Percentiles rank a stretch among this genome's conserved stretches.
phyloP scores from a whole-genome alignment of 2,113 vertebrate species.

The Tragelaphus scriptus region DNA sequence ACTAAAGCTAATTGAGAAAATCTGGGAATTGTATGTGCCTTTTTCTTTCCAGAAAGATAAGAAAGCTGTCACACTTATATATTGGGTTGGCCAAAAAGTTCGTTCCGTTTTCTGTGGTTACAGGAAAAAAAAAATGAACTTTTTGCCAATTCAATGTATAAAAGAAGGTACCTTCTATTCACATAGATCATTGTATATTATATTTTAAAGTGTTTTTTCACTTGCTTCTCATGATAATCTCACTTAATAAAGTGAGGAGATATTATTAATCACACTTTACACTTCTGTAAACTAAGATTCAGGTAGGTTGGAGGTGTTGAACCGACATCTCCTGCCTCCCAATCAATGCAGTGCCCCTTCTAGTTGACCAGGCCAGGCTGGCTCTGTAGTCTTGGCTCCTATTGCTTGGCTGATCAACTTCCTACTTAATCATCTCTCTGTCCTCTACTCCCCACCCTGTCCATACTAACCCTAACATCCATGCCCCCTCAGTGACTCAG shows the following conservation, averaged over 20 bases:
- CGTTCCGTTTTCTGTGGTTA: neutral
- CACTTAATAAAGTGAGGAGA: neutral
- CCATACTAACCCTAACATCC: neutral
- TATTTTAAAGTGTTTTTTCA: neutral
- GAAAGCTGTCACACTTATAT: neutral
- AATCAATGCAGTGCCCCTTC: neutral
- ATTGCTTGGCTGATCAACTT: neutral
- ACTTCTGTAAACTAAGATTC: constrained; percentile 18
- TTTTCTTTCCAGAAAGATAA: neutral
- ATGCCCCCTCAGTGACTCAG: neutral
- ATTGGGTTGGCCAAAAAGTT: neutral
- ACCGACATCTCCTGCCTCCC: neutral
- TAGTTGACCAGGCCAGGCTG: neutral
- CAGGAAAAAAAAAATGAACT: neutral
- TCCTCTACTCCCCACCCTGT: neutral
- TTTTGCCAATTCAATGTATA: neutral
- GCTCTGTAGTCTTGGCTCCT: neutral
- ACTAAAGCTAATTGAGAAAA: neutral
- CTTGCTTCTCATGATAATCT: neutral
- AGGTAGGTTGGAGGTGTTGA: neutral
- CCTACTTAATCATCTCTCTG: neutral
- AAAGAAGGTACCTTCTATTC: neutral
- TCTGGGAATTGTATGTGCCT: neutral
- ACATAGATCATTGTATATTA: neutral
- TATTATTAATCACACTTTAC: neutral